These are phyloP conservation scores for Odontocerum albicorne DNA, from an alignment of 2,888 invertebrate species.

Conservation along the genomic window DNA sequence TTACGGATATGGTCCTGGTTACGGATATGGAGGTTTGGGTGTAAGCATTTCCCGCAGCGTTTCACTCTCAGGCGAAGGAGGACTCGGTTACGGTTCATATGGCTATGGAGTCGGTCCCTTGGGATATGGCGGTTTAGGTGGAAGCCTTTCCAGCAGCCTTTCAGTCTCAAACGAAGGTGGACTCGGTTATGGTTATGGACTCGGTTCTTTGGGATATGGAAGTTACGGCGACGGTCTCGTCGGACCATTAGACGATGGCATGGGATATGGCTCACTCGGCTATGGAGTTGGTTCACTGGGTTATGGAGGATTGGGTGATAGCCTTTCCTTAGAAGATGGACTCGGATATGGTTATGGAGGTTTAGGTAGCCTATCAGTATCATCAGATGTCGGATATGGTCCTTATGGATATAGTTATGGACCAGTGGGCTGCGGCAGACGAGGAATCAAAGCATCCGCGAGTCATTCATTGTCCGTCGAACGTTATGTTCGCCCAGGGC, in stretches of 20 bases:
- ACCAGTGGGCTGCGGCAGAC: not conserved
- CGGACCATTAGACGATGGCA: slow-evolving; percentile 2
- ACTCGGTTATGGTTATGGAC: slow-evolving; percentile 5
- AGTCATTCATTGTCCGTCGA: slow-evolving; percentile 11
- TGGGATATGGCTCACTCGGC: not conserved
- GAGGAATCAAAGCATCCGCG: not conserved
- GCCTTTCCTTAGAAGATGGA: too few relatives aligned
- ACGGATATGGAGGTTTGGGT: slow-evolving; percentile 6
- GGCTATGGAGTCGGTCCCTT: too few relatives aligned
- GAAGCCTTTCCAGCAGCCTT: not conserved
- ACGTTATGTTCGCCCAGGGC: slow-evolving; percentile 9
- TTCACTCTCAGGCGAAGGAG: slow-evolving; percentile 10
- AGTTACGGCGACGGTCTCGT: not conserved
- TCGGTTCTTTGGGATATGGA: too few relatives aligned
- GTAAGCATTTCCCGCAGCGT: not conserved
- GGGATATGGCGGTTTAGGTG: too few relatives aligned
- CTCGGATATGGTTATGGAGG: too few relatives aligned
- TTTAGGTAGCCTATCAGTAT: not conserved
- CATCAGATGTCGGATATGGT: not conserved
- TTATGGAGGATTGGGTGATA: too few relatives aligned
- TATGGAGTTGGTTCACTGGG: slow-evolving; percentile 3
- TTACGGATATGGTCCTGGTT: slow-evolving; percentile 10
- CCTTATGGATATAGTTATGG: too few relatives aligned
- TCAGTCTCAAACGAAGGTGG: slow-evolving; percentile 10
- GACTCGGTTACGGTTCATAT: slow-evolving; percentile 2